A percentile compares a stretch with the other conserved stretches of the same genome.
Conservation (phyloP, 2,797 vertebrate species). For the Sphenodon punctatus region DNA sequence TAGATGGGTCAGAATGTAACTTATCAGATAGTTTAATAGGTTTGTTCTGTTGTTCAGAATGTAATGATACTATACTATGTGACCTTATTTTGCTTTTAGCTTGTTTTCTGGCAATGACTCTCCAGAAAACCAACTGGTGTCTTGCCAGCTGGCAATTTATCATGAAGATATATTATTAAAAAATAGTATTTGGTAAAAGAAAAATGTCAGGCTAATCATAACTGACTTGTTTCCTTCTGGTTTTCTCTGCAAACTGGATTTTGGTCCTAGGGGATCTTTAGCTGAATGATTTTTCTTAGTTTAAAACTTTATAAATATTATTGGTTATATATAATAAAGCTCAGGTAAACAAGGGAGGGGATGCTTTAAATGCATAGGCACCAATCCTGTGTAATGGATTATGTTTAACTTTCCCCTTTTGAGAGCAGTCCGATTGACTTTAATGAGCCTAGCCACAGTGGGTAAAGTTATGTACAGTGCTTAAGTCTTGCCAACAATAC, state of each 20-base stretch:
- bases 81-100: slow-evolving; percentile 30
- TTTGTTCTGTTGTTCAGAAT: neutral
- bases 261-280: neutral
- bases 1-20: neutral
- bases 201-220: neutral
- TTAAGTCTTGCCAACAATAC: no score
- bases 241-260: neutral
- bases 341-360: no score
- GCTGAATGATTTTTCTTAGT: neutral
- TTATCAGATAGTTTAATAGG: neutral
- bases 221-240: neutral
- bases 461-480: no score
- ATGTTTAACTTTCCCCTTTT: neutral
- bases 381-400: neutral
- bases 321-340: neutral
- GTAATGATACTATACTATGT: neutral
- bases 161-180: neutral
- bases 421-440: neutral
- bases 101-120: neutral
- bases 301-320: neutral
- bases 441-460: neutral
- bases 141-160: neutral
- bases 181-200: neutral
- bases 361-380: neutral
- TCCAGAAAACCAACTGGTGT: neutral